These are phyloP conservation scores for Eciton burchellii DNA, from an alignment of 1,140 invertebrate genomes.

Conservation along the genomic window DNA sequence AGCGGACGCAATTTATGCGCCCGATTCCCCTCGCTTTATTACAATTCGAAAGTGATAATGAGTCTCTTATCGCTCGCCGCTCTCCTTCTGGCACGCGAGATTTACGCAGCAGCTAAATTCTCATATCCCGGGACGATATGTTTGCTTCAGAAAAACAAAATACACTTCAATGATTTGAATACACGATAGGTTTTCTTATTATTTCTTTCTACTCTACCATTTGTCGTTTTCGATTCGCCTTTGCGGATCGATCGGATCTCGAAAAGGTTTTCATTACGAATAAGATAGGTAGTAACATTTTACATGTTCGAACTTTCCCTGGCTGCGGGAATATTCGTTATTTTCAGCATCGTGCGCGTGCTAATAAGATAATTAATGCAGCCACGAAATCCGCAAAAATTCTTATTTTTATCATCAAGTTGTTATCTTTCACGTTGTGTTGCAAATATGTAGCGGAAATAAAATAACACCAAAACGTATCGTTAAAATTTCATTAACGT, in stretches of 20 bases:
- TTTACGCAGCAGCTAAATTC: background rate
- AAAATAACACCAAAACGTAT: background rate
- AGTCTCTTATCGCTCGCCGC: background rate
- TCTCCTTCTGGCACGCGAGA: background rate
- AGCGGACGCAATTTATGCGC: constrained; percentile 46
- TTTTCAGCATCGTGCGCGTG: background rate
- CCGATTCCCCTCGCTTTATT: constrained; percentile 38
- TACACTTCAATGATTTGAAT: too few species aligned
- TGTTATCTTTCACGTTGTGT: background rate
- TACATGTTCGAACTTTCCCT: background rate
- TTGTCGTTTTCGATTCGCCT: background rate
- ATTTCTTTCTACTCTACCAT: background rate
- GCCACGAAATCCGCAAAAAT: background rate
- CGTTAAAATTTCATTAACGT: background rate
- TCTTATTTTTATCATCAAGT: background rate
- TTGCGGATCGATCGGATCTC: background rate
- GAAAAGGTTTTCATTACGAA: background rate
- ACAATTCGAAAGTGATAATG: background rate
- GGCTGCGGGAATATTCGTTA: background rate
- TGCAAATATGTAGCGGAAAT: background rate
- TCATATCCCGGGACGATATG: background rate
- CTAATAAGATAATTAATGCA: background rate
- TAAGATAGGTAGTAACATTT: background rate
- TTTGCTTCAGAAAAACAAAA: background rate
- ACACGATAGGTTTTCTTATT: too few species aligned